Evolutionary conservation across 2,797 vertebrate genomes (phyloP).

Genomic region (Peromyscus eremicus): DNA sequence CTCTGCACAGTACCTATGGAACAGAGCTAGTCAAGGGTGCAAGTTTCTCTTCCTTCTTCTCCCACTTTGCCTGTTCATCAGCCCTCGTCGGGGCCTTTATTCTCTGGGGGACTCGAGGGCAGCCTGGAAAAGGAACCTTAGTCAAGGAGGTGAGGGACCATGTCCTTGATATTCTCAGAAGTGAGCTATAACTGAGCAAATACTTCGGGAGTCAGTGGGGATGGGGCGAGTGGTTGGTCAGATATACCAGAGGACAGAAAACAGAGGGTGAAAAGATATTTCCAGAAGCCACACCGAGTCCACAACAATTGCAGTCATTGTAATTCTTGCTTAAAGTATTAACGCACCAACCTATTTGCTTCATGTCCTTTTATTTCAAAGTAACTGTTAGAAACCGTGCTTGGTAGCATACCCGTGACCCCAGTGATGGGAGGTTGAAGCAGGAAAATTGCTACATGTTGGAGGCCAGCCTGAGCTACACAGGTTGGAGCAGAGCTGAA

Average conservation of each 20-base stretch:
- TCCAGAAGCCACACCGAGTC: not conserved
- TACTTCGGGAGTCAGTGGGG: rapidly evolving
- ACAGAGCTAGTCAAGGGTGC: conserved; percentile 57
- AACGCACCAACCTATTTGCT: not conserved
- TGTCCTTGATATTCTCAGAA: conserved; percentile 43
- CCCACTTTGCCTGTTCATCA: not conserved
- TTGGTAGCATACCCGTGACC: too few relatives aligned
- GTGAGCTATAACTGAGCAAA: not conserved
- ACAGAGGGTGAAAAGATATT: not conserved
- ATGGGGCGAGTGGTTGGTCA: not conserved
- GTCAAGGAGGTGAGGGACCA: conserved; percentile 5
- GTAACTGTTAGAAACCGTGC: not conserved
- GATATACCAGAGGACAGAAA: not conserved
- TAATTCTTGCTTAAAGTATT: not conserved
- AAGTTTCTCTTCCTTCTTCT: not conserved
- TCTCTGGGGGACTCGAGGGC: not conserved
- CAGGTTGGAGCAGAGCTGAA: not conserved
- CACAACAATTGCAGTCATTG: not conserved
- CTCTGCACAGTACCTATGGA: not conserved
- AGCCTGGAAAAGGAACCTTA: conserved; percentile 33
- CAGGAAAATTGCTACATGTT: rapidly evolving
- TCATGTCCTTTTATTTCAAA: not conserved
- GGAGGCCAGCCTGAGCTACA: not conserved
- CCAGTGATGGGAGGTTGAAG: not conserved
- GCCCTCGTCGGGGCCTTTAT: not conserved